Base-by-base conservation (phyloP, 1,140 invertebrate genomes). In the Drosophila elegans region DNA sequence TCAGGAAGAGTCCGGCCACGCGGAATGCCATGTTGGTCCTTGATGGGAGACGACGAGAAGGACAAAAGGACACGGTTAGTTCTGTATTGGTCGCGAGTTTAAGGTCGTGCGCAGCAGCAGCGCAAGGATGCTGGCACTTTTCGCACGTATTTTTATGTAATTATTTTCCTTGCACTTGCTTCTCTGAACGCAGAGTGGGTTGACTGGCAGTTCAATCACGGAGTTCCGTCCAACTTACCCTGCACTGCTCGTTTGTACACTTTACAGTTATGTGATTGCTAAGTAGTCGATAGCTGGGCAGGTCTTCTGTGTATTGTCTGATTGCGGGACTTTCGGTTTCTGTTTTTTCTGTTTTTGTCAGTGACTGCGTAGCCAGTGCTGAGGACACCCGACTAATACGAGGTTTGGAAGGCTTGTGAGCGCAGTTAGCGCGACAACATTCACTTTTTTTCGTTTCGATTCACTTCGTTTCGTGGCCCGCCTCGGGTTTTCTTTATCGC, bases 401-500 rank as follows among this genome's bases (percentile, higher is more conserved):
- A 90, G 71, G 76, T 89, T 91, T 76, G 86, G 88, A 89, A 81
- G 81, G 78, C 78, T 91, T 91, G 68, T 91, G 90, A 91, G 77
- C 69, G 77, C 48, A 76, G 86, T 78, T 63, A 53, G 79, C 68
- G 67, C 80, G 74, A 88, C 78, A 83, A 85, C 90, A 86, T 89
- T 91, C 83, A 91, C 90, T 91, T 91, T 91, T 90, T 88, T 66
- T 68, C 60, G 59, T 41, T 42, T 63, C 59, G 46, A 51, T 51
- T 51, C 48, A 34, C 10, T 32, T 80, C 60, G 80, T 72, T 78
- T 89, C 56, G 77, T 89, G 51, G 74, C 56, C 54, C 53, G 56
- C 78, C 78, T 80, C 74, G 80, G 82, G 83, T 91, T 89, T 91
- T 91, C 90, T 90, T 91, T 91, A 91, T 91, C 90, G 78, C 82